These are phyloP conservation scores for Cisticola juncidis DNA, from an alignment of 2,113 vertebrate genomes.

Conservation along the genomic window DNA sequence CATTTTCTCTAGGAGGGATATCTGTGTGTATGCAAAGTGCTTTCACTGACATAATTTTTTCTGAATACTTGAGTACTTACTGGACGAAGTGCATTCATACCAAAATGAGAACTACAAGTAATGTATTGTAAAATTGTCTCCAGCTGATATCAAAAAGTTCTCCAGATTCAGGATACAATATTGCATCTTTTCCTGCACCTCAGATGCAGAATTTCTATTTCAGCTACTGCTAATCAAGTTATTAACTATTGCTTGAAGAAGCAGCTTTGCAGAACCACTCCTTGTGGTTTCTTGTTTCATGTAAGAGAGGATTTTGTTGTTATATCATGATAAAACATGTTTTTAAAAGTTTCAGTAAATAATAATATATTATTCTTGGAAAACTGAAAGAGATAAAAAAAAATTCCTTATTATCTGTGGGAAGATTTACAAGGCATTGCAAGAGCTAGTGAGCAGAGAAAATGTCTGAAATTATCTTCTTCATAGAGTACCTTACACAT, in stretches of 20 bases:
- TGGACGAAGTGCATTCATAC: background rate
- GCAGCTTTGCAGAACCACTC: background rate
- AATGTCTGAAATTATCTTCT: background rate
- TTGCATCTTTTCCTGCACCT: background rate
- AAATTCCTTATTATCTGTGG: background rate
- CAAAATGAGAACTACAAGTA: background rate
- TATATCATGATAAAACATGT: background rate
- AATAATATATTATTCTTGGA: background rate
- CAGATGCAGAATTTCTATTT: background rate
- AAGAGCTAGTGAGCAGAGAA: background rate
- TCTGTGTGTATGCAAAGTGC: background rate
- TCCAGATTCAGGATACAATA: background rate
- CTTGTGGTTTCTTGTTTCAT: background rate
- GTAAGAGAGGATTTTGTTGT: background rate
- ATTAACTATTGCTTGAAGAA: background rate
- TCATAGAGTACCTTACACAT: background rate
- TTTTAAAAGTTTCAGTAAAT: background rate
- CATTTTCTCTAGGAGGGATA: background rate
- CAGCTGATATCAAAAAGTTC: background rate
- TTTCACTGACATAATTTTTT: background rate
- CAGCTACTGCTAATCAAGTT: background rate
- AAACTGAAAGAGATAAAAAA: background rate
- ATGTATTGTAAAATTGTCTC: background rate
- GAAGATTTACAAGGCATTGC: background rate
- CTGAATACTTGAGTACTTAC: background rate